Conservation (phyloP, 2,113 vertebrate genomes). For the Labrus mixtus region DNA sequence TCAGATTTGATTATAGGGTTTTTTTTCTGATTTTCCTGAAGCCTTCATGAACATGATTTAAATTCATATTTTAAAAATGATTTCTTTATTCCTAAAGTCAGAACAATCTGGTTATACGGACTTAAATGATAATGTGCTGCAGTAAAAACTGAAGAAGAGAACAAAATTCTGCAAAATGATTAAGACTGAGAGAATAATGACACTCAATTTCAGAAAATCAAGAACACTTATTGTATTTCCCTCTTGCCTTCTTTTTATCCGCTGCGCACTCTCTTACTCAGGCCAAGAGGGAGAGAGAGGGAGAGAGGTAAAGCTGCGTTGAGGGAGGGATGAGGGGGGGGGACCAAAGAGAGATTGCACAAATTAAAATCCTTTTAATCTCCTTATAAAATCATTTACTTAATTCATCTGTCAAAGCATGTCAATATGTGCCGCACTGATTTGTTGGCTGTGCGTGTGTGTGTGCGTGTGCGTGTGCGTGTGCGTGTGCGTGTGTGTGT, state of each 20-base stretch:
- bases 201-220: neutral
- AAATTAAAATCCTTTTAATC: slow-evolving; percentile 90
- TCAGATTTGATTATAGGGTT: neutral
- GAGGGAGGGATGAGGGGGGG: slow-evolving; percentile 72
- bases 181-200: neutral
- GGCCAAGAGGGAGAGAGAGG: slow-evolving; percentile 41
- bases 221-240: slow-evolving; percentile 2
- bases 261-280: slow-evolving; percentile 35
- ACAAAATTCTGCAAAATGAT: neutral
- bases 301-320: slow-evolving; percentile 66
- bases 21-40: neutral
- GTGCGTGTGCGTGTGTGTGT: slow-evolving; percentile 29
- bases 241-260: slow-evolving; percentile 39
- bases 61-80: neutral
- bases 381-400: slow-evolving; percentile 91
- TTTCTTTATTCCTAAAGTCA: slow-evolving; percentile 12
- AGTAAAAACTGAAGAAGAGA: slow-evolving; percentile 1
- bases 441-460: slow-evolving; percentile 71
- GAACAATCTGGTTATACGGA: neutral
- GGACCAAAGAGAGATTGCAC: slow-evolving; percentile 83
- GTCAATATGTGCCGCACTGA: slow-evolving; percentile 84
- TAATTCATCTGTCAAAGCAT: slow-evolving; percentile 88
- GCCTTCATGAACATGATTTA: neutral
- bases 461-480: slow-evolving; percentile 33
- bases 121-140: no score